A percentile compares a stretch with the other conserved stretches of the same genome.
phyloP scores from a whole-genome alignment of 2,888 invertebrate species.

The Achlya flavicornis region DNA sequence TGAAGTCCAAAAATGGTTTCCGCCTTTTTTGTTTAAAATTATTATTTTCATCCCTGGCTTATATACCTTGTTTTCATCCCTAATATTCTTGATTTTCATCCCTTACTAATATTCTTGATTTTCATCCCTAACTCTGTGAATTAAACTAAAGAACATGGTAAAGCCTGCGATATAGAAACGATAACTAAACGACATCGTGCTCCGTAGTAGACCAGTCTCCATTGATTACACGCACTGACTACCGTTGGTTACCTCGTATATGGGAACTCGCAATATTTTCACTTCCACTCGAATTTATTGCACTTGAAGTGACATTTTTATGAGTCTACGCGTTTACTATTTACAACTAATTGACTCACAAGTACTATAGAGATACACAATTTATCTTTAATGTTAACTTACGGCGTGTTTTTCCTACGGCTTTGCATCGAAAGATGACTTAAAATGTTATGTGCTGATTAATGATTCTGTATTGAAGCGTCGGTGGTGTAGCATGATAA shows the following conservation, averaged over 20 bases:
- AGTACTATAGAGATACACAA: too few relatives aligned
- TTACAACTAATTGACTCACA: too few relatives aligned
- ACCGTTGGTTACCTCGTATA: conserved; percentile 23
- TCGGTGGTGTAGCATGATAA: too few relatives aligned
- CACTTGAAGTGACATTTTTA: neutral
- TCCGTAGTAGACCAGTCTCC: conserved; percentile 25
- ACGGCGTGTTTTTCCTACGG: too few relatives aligned
- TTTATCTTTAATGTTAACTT: too few relatives aligned
- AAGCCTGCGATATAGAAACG: conserved; percentile 5
- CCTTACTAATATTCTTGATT: neutral
- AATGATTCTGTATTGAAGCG: too few relatives aligned
- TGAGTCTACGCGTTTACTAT: neutral
- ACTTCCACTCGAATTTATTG: conserved; percentile 19
- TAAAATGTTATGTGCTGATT: too few relatives aligned
- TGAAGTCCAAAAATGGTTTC: too few relatives aligned
- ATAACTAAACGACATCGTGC: conserved; percentile 3
- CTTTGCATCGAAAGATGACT: neutral
- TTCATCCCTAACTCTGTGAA: neutral
- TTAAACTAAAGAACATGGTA: neutral
- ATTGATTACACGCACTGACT: conserved; percentile 47
- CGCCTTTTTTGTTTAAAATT: too few relatives aligned
- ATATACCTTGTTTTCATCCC: too few relatives aligned
- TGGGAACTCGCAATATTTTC: conserved; percentile 40
- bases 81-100: too few relatives aligned
- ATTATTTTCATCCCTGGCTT: too few relatives aligned